Evolutionary conservation across 2,113 vertebrate species (phyloP), one percentile per base, ranked within the genome.

Genomic region (Apeltes quadracus): DNA sequence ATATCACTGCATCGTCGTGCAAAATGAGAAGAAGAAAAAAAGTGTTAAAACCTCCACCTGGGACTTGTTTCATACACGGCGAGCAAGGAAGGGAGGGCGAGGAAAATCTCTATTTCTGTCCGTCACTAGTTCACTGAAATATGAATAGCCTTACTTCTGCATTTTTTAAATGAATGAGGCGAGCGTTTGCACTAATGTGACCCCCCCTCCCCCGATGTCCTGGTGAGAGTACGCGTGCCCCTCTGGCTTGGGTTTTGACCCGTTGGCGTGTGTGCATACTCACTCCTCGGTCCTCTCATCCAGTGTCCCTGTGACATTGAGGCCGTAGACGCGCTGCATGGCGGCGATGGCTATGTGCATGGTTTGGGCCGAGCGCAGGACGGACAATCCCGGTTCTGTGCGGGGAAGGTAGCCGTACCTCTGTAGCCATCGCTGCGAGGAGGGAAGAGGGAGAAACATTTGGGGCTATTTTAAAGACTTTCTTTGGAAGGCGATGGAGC

Each of bases 251-350:
- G n/a, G n/a, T n/a, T 12, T 41, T 41, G 39, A 3, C 48, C 22
- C 48, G 34, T 56, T 59, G 50, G 48, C 48, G 7, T 48, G 46
- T 48, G 77, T 75, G 14, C 25, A n/a, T 83, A 93, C 96, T 96
- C 92, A 97, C 96, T 94, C 94, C 81, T 95, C 93, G n/a, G 96
- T 97, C 65, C 84, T 93, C 76, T 95, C 93, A 92, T 97, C 95
- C 93, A 97, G 93, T 56, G 93, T 93, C 90, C 96, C 96, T 43
- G 96, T 97, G 91, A 97, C 92, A 68, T 96, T 95, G 88, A 97
- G 95, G 36, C 95, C 95, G 11, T 97, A 97, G 86, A 95, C 91
- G 50, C 93, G 95, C 91, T 97, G 96, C 96, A 97, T 97, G 78
- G 95, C 92, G 80, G 95, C 93, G 34, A 97, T 95, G 84, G 96